Evolutionary conservation across 1,140 invertebrate genomes (phyloP).

Genomic region (Drosophila saltans): DNA sequence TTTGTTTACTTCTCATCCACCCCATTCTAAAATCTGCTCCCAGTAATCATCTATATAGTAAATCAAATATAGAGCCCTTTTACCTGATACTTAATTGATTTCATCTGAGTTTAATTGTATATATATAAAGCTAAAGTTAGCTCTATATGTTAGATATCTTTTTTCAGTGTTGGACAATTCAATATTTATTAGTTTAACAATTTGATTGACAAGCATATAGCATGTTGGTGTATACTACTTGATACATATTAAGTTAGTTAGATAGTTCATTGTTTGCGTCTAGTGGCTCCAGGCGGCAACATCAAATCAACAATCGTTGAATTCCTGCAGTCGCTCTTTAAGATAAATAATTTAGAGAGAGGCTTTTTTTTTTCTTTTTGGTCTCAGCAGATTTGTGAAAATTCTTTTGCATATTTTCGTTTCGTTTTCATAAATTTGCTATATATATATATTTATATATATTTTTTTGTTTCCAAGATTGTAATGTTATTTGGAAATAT

Average conservation of each 20-base stretch:
- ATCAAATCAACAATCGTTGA: slow-evolving; percentile 47
- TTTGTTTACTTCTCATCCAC: no score
- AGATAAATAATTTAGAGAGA: slow-evolving; percentile 10
- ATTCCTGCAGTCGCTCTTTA: slow-evolving; percentile 43
- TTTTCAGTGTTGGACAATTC: background rate
- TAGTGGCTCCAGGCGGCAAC: slow-evolving; percentile 72
- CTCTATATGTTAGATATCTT: no score
- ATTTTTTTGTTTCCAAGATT: slow-evolving; percentile 31
- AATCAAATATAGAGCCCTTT: no score
- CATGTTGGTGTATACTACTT: slow-evolving; percentile 14
- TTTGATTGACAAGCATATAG: slow-evolving; percentile 2
- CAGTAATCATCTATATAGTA: no score
- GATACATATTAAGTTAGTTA: slow-evolving; percentile 10
- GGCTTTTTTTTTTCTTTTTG: slow-evolving; percentile 24
- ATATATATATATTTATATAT: background rate
- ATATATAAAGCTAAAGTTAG: no score
- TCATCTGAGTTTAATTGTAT: no score
- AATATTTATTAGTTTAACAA: slow-evolving; percentile 11
- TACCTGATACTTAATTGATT: no score
- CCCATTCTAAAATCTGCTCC: no score
- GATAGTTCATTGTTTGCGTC: slow-evolving; percentile 30
- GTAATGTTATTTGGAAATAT: slow-evolving; percentile 57
- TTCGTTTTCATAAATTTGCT: slow-evolving; percentile 57
- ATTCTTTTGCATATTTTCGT: slow-evolving; percentile 5
- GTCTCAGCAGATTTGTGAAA: slow-evolving; percentile 65